phyloP scores from a whole-genome alignment of 2,113 vertebrate genomes.

The Mugil cephalus region DNA sequence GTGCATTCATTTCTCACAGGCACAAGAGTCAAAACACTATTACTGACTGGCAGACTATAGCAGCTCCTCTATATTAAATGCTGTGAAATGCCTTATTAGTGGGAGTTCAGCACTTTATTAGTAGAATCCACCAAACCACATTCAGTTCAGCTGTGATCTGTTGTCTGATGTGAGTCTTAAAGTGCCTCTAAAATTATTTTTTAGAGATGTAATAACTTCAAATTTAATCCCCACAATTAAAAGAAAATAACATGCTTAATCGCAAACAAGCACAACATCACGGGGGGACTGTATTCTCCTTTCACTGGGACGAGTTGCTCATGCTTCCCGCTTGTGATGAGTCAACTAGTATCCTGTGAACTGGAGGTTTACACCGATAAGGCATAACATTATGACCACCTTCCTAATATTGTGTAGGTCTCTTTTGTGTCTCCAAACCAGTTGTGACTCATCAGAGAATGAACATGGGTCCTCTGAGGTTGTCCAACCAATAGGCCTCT shows the following conservation, averaged over 20 bases:
- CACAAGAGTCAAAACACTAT: conserved; percentile 17
- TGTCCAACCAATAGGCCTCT: too few relatives aligned
- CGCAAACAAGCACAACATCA: too few relatives aligned
- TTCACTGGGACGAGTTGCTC: conserved; percentile 6
- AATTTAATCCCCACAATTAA: not conserved
- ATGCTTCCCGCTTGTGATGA: not conserved
- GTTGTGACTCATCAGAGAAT: too few relatives aligned
- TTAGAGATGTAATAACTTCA: conserved; percentile 1
- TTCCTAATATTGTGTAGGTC: too few relatives aligned
- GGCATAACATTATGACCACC: too few relatives aligned
- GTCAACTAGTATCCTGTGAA: not conserved
- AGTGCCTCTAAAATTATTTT: conserved; percentile 9
- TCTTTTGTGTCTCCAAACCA: too few relatives aligned
- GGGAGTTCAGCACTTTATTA: conserved; percentile 13
- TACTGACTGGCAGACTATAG: conserved; percentile 9
- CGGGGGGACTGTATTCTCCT: not conserved
- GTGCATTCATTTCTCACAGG: conserved; percentile 26
- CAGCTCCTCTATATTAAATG: conserved; percentile 17
- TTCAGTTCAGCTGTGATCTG: not conserved
- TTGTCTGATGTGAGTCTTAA: not conserved
- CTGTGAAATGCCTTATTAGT: conserved; percentile 5
- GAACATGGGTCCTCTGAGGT: too few relatives aligned
- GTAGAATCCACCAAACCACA: not conserved
- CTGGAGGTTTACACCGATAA: not conserved
- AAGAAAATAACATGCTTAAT: not conserved